phyloP scores from a whole-genome alignment of 2,113 vertebrate genomes.

The Anhinga anhinga region DNA sequence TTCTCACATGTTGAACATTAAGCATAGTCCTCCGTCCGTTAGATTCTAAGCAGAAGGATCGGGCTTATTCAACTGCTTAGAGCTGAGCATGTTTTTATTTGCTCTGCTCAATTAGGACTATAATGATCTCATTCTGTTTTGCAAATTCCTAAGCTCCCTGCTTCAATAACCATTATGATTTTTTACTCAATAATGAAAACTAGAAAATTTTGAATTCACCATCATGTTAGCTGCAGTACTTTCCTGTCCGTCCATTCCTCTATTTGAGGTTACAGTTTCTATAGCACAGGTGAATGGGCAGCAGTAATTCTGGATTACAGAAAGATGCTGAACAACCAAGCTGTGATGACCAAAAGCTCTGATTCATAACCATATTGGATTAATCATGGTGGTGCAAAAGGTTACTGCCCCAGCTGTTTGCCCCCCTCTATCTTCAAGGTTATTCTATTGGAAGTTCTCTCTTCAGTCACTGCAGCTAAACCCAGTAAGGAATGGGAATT shows the following conservation, averaged over 20 bases:
- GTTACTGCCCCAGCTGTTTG: conserved; percentile 31
- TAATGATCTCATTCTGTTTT: conserved; percentile 31
- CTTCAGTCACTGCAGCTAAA: neutral
- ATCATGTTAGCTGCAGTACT: neutral
- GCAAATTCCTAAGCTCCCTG: neutral
- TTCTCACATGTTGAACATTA: conserved; percentile 24
- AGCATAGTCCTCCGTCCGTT: neutral
- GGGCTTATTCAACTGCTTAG: neutral
- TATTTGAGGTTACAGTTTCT: neutral
- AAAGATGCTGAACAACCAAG: neutral
- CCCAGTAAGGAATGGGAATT: neutral
- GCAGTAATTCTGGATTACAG: neutral
- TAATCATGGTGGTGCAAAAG: neutral
- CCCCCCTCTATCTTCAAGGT: neutral
- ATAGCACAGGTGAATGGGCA: neutral
- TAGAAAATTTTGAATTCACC: neutral
- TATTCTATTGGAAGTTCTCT: conserved; percentile 21
- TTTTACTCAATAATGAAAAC: neutral
- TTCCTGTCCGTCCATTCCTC: neutral
- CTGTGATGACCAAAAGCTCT: neutral
- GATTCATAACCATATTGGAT: conserved; percentile 15
- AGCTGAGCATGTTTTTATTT: conserved; percentile 47
- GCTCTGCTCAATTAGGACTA: conserved; percentile 45
- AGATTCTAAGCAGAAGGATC: neutral
- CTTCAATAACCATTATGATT: neutral